Conservation (phyloP, 2,113 vertebrate species). For the Cichladusa arquata region DNA sequence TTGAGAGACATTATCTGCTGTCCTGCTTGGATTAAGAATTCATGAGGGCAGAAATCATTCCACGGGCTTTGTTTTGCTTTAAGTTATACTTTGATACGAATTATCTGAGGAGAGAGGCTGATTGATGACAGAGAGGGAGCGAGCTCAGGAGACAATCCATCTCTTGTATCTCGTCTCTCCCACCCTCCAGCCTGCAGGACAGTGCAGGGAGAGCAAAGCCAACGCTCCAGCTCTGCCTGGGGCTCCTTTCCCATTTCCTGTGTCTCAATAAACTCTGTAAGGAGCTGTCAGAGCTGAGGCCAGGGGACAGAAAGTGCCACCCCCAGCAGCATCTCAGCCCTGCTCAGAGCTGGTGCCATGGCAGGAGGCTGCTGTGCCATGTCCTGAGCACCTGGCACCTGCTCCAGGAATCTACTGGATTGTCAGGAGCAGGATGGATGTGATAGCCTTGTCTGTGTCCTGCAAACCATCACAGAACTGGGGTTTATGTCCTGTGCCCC, state of each 20-base stretch:
- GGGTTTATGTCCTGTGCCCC: not conserved
- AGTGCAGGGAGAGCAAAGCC: not conserved
- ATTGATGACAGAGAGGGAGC: conserved; percentile 5
- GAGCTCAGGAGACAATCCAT: conserved; percentile 5
- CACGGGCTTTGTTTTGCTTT: conserved; percentile 29
- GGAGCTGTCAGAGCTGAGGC: not conserved
- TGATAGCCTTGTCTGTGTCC: not conserved
- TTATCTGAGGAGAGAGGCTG: conserved; percentile 4
- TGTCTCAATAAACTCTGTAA: not conserved
- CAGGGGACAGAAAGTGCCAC: not conserved
- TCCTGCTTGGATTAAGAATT: conserved; percentile 48
- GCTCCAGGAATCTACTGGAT: not conserved
- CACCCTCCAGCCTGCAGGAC: not conserved
- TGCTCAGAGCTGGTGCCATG: not conserved
- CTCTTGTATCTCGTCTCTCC: not conserved
- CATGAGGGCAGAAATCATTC: conserved; percentile 40
- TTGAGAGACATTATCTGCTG: not conserved
- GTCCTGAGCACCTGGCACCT: not conserved
- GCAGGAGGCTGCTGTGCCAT: not conserved
- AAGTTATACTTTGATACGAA: conserved; percentile 28
- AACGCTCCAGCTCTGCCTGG: not conserved
- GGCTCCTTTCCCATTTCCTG: not conserved
- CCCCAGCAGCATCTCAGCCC: not conserved
- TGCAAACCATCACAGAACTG: not conserved
- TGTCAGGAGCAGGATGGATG: not conserved